phyloP scores from a whole-genome alignment of 1,140 invertebrate genomes.

The Aphelinus atriplicis region DNA sequence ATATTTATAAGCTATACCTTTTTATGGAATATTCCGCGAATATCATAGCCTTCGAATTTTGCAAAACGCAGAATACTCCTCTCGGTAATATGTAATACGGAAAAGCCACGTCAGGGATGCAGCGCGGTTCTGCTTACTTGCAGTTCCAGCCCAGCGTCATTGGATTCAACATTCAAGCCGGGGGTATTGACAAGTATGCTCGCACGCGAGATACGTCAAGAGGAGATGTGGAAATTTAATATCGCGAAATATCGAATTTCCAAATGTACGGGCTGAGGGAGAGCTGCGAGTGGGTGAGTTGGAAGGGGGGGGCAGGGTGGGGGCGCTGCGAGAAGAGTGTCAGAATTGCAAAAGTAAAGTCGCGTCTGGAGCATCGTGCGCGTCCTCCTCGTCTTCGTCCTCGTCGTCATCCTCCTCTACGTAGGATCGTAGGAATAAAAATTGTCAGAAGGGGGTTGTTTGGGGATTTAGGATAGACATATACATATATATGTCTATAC shows the following conservation, averaged over 20 bases:
- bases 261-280: constrained; percentile 8
- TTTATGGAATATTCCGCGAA: too few relatives aligned
- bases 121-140: too few relatives aligned
- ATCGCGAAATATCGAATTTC: constrained; percentile 43
- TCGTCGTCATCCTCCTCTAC: not conserved
- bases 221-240: constrained; percentile 37
- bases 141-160: too few relatives aligned
- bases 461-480: constrained; percentile 51
- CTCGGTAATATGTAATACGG: too few relatives aligned
- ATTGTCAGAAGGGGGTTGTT: constrained; percentile 44
- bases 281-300: not conserved
- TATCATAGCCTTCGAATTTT: too few relatives aligned
- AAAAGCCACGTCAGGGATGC: too few relatives aligned
- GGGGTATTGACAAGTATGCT: constrained; percentile 35
- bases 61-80: too few relatives aligned
- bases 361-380: not conserved
- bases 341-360: constrained; percentile 41
- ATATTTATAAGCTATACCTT: too few relatives aligned
- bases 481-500: constrained; percentile 25
- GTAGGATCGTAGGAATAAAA: constrained; percentile 33
- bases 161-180: not conserved
- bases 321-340: constrained; percentile 30
- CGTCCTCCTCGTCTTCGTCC: not conserved
- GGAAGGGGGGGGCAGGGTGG: too few relatives aligned
- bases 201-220: constrained; percentile 10